A percentile compares a stretch with the other conserved stretches of the same genome.
phyloP scores from a whole-genome alignment of 2,888 invertebrate genomes.

The Aplocera efformata region DNA sequence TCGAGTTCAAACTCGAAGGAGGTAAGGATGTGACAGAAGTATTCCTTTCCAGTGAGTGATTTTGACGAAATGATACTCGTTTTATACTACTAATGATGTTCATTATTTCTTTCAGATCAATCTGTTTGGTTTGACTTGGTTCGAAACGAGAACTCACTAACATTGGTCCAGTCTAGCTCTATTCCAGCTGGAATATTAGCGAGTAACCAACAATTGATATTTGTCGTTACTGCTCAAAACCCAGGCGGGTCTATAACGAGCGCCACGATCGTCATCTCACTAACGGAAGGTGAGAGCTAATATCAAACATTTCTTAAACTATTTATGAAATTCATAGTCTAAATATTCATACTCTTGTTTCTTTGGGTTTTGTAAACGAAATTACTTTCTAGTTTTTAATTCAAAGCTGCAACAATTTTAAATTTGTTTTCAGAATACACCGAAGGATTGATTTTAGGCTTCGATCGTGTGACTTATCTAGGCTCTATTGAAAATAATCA shows the following conservation, averaged over 20 bases:
- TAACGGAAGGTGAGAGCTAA: slow-evolving; percentile 10
- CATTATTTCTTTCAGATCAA: slow-evolving; percentile 30
- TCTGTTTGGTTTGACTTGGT: slow-evolving; percentile 34
- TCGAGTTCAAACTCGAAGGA: slow-evolving; percentile 35
- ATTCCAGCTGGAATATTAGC: slow-evolving; percentile 30
- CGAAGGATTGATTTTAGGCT: slow-evolving; percentile 27
- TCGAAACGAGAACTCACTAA: slow-evolving; percentile 17
- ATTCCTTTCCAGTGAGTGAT: no score
- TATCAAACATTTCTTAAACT: no score
- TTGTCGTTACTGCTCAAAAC: slow-evolving; percentile 22
- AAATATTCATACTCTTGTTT: no score
- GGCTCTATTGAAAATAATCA: slow-evolving; percentile 29
- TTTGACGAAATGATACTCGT: no score
- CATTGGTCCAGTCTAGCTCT: slow-evolving; percentile 15
- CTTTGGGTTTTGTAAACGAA: no score
- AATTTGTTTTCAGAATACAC: slow-evolving; percentile 29
- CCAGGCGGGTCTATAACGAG: slow-evolving; percentile 13
- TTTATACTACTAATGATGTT: no score
- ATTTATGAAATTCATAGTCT: no score
- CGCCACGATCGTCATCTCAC: slow-evolving; percentile 20
- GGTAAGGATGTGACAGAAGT: slow-evolving; percentile 23
- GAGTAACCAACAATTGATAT: slow-evolving; percentile 36
- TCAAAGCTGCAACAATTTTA: no score
- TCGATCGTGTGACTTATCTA: slow-evolving; percentile 31
- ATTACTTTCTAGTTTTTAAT: no score